Conservation (phyloP, 2,888 invertebrate genomes). For the Leptura quadrifasciata region DNA sequence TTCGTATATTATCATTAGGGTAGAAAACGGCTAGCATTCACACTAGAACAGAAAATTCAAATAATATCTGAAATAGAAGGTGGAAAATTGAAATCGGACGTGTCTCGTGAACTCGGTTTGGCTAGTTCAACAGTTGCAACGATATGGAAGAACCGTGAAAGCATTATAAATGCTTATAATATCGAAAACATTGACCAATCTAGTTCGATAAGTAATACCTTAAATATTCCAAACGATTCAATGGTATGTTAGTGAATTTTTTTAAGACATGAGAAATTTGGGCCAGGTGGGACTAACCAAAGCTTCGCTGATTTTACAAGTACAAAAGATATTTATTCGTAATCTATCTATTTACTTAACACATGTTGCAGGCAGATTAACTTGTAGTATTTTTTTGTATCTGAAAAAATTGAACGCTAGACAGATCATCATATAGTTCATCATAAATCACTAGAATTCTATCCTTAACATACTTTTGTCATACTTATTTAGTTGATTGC, state of each 20-base stretch:
- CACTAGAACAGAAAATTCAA: slow-evolving; percentile 78
- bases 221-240: slow-evolving; percentile 55
- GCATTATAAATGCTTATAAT: slow-evolving; percentile 71
- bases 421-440: slow-evolving; percentile 22
- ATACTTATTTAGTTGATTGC: slow-evolving; percentile 12
- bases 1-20: slow-evolving; percentile 70
- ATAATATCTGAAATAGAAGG: slow-evolving; percentile 78
- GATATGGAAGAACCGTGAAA: slow-evolving; percentile 78
- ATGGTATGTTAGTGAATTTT: slow-evolving; percentile 56
- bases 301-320: slow-evolving; percentile 25
- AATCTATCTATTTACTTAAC: slow-evolving; percentile 22
- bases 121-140: slow-evolving; percentile 77
- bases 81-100: slow-evolving; percentile 78
- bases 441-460: slow-evolving; percentile 23
- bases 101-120: slow-evolving; percentile 76
- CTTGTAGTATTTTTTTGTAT: slow-evolving; percentile 32
- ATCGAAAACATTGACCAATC: slow-evolving; percentile 58
- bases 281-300: slow-evolving; percentile 35
- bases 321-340: slow-evolving; percentile 11
- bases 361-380: slow-evolving; percentile 31
- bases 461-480: slow-evolving; percentile 22
- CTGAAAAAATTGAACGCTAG: slow-evolving; percentile 34
- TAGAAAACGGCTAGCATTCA: slow-evolving; percentile 78
- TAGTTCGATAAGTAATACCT: slow-evolving; percentile 53
- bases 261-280: slow-evolving; percentile 50